Evolutionary conservation across 2,113 vertebrate genomes (phyloP), one percentile per base, ranked within the genome.

Genomic region (Hydrochoerus hydrochaeris): DNA sequence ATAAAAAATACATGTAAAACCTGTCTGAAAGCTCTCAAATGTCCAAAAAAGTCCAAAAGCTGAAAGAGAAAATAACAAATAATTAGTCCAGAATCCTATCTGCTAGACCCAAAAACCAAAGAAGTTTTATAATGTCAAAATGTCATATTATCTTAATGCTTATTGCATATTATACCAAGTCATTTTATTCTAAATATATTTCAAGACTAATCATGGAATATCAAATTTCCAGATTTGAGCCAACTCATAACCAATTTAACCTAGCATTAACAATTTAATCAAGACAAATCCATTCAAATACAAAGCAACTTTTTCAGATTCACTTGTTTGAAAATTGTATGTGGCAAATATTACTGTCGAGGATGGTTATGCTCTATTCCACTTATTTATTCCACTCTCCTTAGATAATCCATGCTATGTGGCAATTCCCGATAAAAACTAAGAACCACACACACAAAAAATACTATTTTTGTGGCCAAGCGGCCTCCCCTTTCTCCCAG

Each of bases 31-130:
- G 98, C 98, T 83, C 98, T 99, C 98, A 99, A 98, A 88, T 99
- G 99, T 95, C 98, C 98, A 97, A 99, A 99, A 96, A 99, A 98
- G 90, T 98, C 99, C 96, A 99, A 99, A 98, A 99, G 98, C 99
- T 99, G 97, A 88, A 98, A 99, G 17, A 85, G 32, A 28, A 98
- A 97, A 94, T 81, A 97, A 81, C 20, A 86, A 10, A 52, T 78
- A 46, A 77, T 96, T 96, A 96, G 85, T 81, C 92, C 32, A 83
- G 60, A 97, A 58, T 32, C 41, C 60, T 20, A 35, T 80, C 28
- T 91, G 86, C 60, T 69, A 83, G 95, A 75, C 28, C 71, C 46
- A 90, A 84, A 94, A n/a, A 95, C 44, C 46, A 93, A 95, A 92
- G 73, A 87, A 95, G 80, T 80, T 28, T 63, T 32, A 17, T 77